Evolutionary conservation across 2,888 invertebrate species (phyloP).

Genomic region (Rotaria sp.): DNA sequence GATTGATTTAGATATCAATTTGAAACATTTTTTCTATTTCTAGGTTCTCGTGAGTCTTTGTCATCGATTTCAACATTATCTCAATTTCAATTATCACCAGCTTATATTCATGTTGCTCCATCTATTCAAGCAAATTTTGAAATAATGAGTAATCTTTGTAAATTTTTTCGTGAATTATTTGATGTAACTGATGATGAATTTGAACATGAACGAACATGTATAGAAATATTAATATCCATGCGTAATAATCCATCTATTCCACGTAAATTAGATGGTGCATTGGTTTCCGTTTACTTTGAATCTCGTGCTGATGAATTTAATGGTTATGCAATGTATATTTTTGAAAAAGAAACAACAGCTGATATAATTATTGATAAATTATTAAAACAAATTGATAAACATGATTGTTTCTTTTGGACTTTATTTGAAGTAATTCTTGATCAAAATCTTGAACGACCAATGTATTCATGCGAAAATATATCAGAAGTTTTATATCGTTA

Average conservation of each 20-base stretch:
- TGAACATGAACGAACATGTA: not conserved
- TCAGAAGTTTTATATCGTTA: not conserved
- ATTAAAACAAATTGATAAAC: not conserved
- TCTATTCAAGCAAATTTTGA: not conserved
- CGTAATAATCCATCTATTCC: not conserved
- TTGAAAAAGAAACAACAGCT: not conserved
- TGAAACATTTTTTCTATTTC: not conserved
- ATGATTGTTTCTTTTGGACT: not conserved
- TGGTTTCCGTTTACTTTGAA: not conserved
- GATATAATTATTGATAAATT: not conserved
- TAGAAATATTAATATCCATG: not conserved
- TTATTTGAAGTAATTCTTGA: not conserved
- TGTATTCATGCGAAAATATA: not conserved
- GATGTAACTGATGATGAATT: not conserved
- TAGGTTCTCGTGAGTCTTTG: not conserved
- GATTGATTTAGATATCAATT: no score
- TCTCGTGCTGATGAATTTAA: not conserved
- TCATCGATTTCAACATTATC: not conserved
- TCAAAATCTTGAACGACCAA: conserved; percentile 13
- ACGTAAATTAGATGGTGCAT: not conserved
- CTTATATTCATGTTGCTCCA: not conserved
- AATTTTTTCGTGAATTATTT: not conserved
- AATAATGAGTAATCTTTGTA: not conserved
- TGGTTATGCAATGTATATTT: not conserved
- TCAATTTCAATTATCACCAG: not conserved